Percentiles rank a stretch among this genome's conserved stretches.
Evolutionary conservation across 2,113 vertebrate species (phyloP).

Genomic region (Paratilapia polleni): DNA sequence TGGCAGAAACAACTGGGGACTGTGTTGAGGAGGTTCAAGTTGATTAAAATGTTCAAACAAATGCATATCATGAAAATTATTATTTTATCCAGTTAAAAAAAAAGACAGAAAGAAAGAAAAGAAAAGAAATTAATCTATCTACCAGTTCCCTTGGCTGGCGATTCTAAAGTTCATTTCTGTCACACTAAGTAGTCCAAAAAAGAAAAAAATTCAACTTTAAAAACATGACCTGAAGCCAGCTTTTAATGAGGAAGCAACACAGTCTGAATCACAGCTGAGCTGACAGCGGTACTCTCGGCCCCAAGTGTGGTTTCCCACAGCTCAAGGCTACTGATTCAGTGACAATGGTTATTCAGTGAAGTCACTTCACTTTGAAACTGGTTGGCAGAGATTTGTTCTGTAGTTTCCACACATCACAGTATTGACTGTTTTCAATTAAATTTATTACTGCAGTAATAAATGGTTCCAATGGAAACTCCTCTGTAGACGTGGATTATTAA

Average conservation of each 20-base stretch:
- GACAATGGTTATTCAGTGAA: not conserved
- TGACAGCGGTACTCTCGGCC: not conserved
- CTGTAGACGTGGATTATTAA: too few relatives aligned
- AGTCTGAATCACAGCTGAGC: not conserved
- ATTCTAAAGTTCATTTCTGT: not conserved
- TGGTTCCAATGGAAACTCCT: too few relatives aligned
- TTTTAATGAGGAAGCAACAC: not conserved
- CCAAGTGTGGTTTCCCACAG: not conserved
- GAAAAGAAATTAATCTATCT: too few relatives aligned
- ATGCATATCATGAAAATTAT: too few relatives aligned
- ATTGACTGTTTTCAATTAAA: not conserved
- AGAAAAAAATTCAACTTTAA: not conserved
- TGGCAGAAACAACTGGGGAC: not conserved
- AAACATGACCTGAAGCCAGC: not conserved
- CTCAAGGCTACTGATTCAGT: not conserved
- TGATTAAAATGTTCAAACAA: too few relatives aligned
- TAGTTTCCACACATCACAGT: not conserved
- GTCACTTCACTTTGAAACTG: not conserved
- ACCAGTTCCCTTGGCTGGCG: not conserved
- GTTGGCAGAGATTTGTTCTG: not conserved
- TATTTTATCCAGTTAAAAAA: too few relatives aligned
- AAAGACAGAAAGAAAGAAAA: too few relatives aligned
- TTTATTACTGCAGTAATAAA: too few relatives aligned
- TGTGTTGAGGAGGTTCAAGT: not conserved
- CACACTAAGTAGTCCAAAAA: not conserved